phyloP scores from a whole-genome alignment of 2,888 invertebrate genomes.

The Nasonia oneida region DNA sequence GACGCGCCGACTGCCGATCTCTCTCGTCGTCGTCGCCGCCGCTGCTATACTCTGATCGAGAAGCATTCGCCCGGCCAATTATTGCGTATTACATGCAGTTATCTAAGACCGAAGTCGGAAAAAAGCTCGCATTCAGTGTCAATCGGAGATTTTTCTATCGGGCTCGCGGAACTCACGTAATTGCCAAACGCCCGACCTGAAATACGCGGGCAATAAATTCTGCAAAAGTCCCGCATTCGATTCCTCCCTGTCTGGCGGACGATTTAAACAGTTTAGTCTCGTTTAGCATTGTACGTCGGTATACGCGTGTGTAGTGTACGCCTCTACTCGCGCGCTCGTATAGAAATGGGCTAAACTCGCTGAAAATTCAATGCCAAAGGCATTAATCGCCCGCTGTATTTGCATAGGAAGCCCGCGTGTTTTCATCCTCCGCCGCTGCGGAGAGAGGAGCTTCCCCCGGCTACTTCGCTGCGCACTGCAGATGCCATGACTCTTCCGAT shows the following conservation, averaged over 20 bases:
- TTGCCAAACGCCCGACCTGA: neutral
- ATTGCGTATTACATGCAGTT: too few relatives aligned
- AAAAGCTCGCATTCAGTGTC: neutral
- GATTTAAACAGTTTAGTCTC: constrained; percentile 48
- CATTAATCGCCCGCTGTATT: constrained; percentile 39
- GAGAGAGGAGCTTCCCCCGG: neutral
- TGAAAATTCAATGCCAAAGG: constrained; percentile 41
- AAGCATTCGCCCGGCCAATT: neutral
- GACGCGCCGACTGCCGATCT: neutral
- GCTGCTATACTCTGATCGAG: neutral
- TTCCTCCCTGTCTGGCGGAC: constrained; percentile 29
- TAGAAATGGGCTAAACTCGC: constrained; percentile 36
- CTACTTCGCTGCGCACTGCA: constrained; percentile 27
- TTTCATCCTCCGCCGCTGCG: neutral
- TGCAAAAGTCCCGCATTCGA: constrained; percentile 35
- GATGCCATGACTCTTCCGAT: constrained; percentile 26
- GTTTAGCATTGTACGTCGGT: constrained; percentile 11
- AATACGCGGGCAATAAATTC: constrained; percentile 41
- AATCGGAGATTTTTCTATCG: neutral
- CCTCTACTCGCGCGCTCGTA: neutral
- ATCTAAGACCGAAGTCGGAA: neutral
- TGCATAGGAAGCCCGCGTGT: constrained; percentile 30
- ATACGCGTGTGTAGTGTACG: neutral
- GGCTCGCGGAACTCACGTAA: neutral
- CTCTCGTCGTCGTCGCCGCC: neutral